Base-by-base conservation (phyloP, 2,797 vertebrate species). In the Balearica regulorum region DNA sequence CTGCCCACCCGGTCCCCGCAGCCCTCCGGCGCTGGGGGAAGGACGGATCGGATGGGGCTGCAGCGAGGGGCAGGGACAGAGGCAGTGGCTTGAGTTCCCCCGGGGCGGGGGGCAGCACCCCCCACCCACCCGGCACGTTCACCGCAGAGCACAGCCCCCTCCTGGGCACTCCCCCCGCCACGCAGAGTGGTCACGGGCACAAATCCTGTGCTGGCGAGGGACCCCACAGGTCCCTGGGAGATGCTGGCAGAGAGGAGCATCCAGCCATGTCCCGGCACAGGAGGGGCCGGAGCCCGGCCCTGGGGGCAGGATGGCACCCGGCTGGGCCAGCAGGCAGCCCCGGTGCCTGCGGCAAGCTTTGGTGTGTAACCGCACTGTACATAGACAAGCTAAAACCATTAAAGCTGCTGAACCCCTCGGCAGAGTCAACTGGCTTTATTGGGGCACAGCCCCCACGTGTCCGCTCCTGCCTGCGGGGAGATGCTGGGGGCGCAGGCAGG, bases 381-480 rank as follows among this genome's bases (percentile, higher is more conserved):
- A 95, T 96, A 97, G 89, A 95, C 2, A 26, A 96, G 94, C 95
- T 94, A 89, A 90, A 90, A 61, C 44, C 92, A 97, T 97, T 97
- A 97, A 97, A 97, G 94, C 92, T 96, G 90, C 94, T 96, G 87
- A 97, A 95, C 76, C 95, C 90, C 43, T 20, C 0, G 2, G 80
- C 80, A 76, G 87, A 83, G 77, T 39, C 46, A 78, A 81, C 9
- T 43, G 68, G 86, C 4, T 97, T 97, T 95, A 97, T 93, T 97
- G 2, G 65, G 87, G 58, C 65, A 28, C 37, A 33, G 78, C 15
- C n/a, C 35, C 26, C 35, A 3, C 9, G 17, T 2, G 2, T 21
- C n/a, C 3, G 2, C 58, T 55, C 68, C 51, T 44, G 83, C 54
- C 72, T 1, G 18, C 0, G 10, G 22, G 89, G 51, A 51, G 55